These are phyloP conservation scores for Listronotus bonariensis DNA, from an alignment of 1,140 invertebrate species.

Conservation along the genomic window DNA sequence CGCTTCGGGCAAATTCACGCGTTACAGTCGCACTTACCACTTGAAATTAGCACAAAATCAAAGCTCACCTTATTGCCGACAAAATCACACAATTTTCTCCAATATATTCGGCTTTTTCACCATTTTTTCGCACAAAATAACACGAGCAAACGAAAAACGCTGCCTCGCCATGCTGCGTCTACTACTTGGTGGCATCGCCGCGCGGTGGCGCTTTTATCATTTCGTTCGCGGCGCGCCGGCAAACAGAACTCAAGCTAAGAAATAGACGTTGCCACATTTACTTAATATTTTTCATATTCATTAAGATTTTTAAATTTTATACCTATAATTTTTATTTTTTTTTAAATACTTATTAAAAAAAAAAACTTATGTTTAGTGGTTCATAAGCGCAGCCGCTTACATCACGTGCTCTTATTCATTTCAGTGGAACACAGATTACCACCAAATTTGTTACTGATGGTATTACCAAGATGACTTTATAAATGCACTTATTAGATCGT, in stretches of 20 bases:
- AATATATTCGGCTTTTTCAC: conserved; percentile 30
- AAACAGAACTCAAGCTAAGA: conserved; percentile 1
- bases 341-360: too few species aligned
- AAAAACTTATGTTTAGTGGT: neutral
- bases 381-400: neutral
- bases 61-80: conserved; percentile 8
- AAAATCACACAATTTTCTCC: conserved; percentile 5
- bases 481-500: too few species aligned
- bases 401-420: neutral
- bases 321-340: too few species aligned
- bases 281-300: neutral
- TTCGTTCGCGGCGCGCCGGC: conserved; percentile 25
- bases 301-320: too few species aligned
- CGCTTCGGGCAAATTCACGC: conserved; percentile 34
- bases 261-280: conserved; percentile 8
- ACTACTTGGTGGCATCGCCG: conserved; percentile 44
- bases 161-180: conserved; percentile 41
- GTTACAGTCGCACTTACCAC: conserved; percentile 10
- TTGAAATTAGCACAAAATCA: conserved; percentile 14
- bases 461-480: too few species aligned
- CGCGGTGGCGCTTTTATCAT: conserved; percentile 41
- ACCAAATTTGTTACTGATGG: neutral
- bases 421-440: conserved; percentile 8
- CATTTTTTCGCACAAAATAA: conserved; percentile 35
- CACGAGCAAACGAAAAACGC: conserved; percentile 36